These are phyloP conservation scores for Petrocephalus zakoni DNA, from an alignment of 2,113 vertebrate genomes.

Conservation along the genomic window DNA sequence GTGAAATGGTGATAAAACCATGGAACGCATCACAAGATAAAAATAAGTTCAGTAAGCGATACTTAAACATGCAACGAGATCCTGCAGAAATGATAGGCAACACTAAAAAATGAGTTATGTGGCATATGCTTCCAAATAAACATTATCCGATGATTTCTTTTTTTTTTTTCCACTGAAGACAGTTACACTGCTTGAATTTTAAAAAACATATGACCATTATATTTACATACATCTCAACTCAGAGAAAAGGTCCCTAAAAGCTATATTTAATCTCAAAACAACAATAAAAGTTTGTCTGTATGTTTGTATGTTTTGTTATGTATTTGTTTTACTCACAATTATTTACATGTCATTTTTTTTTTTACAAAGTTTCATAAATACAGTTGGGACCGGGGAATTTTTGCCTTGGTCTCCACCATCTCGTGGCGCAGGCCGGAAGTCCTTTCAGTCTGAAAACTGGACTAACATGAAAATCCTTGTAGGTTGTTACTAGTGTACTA, in stretches of 20 bases:
- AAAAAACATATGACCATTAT: slow-evolving; percentile 64
- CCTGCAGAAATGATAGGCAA: slow-evolving; percentile 55
- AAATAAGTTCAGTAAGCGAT: slow-evolving; percentile 41
- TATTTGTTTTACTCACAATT: slow-evolving; percentile 61
- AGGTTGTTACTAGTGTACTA: slow-evolving; percentile 50
- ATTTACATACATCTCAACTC: slow-evolving; percentile 77
- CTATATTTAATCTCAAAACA: slow-evolving; percentile 71
- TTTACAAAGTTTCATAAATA: slow-evolving; percentile 59
- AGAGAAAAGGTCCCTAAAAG: slow-evolving; percentile 66
- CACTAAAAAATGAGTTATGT: slow-evolving; percentile 45
- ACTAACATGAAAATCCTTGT: slow-evolving; percentile 46
- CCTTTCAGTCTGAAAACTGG: slow-evolving; percentile 39
- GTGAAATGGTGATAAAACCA: slow-evolving; percentile 35
- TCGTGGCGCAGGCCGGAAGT: slow-evolving; percentile 60
- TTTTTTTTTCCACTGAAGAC: slow-evolving; percentile 51
- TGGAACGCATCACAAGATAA: slow-evolving; percentile 38
- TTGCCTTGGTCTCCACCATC: slow-evolving; percentile 56
- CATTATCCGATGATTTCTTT: slow-evolving; percentile 32
- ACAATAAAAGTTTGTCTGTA: slow-evolving; percentile 64
- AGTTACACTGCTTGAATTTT: slow-evolving; percentile 45
- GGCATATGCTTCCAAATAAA: slow-evolving; percentile 49
- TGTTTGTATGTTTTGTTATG: slow-evolving; percentile 36
- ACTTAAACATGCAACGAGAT: slow-evolving; percentile 63
- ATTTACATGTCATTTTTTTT: slow-evolving; percentile 62
- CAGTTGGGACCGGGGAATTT: slow-evolving; percentile 65